Base-by-base conservation (phyloP, 2,888 invertebrate genomes). In the Theretra japonica region DNA sequence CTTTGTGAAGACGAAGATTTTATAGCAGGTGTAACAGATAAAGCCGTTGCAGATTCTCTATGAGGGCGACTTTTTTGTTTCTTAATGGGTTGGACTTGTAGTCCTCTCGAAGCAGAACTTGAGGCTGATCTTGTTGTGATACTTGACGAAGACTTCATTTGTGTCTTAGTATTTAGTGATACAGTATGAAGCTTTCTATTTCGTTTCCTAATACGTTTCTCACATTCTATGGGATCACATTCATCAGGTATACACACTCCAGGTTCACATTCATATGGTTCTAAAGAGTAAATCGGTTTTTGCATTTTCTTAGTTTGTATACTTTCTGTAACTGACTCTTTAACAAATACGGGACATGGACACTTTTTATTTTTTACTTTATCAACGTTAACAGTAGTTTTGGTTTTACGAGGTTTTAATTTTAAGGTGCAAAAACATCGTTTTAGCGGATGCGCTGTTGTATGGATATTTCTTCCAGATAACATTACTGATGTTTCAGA, bases 241-340 rank as follows among this genome's bases (percentile, higher is more conserved):
- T 79, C 74, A 48, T 73, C 77, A 28, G 82, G 78, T 48, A 76
- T 69, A 72, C 81, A 82, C 25, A 77, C 70, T 59, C 72, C 72
- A 41, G 79, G 79, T 71, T 81, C 76, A 76, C 79, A 86, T 73
- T 80, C 73, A 56, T 75, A 76, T 19, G 78, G 78, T 75, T 72
- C 68, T 56, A 58, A 41, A 50, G 48, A 58, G 7, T 28, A 59
- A 6, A 19, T 15, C 19, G 15, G 21, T 33, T 8, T 21, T 56
- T 53, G 17, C 17, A 11, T 19, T 30, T 71, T 71, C 19, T 33
- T 56, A 23, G 70, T 71, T 71, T 71, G 70, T 0, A 71, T 62
- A 62, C 62, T 71, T 65, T 65, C 41, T 15, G 65, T 48, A 48
- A 65, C 65, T 15, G 48, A 65, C 11, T 65, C 48, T 23, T 17